Percentiles rank a stretch among this genome's conserved stretches.
These are phyloP conservation scores for Perdix hodgsoniae DNA, from an alignment of 2,797 vertebrate genomes.

Conservation along the genomic window DNA sequence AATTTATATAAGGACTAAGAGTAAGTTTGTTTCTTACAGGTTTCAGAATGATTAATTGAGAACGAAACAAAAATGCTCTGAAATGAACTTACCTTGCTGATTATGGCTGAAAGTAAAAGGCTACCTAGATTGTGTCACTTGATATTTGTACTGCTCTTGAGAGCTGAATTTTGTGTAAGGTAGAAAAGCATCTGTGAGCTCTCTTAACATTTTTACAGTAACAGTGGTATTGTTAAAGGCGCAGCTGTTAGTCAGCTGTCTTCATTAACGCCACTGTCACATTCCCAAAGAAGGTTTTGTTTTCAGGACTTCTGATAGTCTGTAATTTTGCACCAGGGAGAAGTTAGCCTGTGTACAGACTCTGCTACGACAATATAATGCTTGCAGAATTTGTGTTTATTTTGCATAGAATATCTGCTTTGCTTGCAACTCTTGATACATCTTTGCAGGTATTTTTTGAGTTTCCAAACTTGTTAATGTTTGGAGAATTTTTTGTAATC, in stretches of 20 bases:
- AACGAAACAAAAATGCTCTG: neutral
- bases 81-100: neutral
- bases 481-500: neutral
- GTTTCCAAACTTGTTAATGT: neutral
- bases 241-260: accelerated
- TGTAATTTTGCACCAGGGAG: accelerated
- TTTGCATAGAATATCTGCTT: neutral
- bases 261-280: accelerated
- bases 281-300: neutral
- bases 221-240: accelerated
- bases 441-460: neutral
- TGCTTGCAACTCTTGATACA: neutral
- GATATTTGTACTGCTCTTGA: neutral
- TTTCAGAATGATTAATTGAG: neutral
- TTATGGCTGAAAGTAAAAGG: neutral
- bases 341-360: neutral
- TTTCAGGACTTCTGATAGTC: neutral
- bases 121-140: neutral
- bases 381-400: neutral
- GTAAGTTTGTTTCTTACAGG: neutral
- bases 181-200: neutral
- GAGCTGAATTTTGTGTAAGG: neutral
- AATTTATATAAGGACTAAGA: neutral
- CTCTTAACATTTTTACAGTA: neutral
- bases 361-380: neutral